phyloP scores from a whole-genome alignment of 2,113 vertebrate genomes.

The Taxidea taxus region DNA sequence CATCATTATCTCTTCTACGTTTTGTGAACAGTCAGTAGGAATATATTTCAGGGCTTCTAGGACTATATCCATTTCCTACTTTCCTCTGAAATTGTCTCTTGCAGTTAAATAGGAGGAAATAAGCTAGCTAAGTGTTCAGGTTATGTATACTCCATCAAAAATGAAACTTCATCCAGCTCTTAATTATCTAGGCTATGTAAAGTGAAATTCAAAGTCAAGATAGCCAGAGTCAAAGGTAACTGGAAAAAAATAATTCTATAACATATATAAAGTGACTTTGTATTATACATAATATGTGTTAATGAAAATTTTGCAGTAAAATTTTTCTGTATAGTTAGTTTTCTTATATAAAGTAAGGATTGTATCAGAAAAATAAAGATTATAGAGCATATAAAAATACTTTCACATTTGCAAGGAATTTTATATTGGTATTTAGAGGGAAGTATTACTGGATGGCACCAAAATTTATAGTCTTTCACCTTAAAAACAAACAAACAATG shows the following conservation, averaged over 20 bases:
- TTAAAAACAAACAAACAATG: background rate
- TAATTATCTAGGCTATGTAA: background rate
- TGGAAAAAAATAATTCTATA: background rate
- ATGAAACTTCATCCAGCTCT: constrained; percentile 21
- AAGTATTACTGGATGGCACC: background rate
- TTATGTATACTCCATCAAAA: background rate
- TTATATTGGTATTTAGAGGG: background rate
- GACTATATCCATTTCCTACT: background rate
- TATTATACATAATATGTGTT: background rate
- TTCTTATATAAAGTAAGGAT: background rate
- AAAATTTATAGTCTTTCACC: background rate
- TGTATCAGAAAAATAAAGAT: background rate
- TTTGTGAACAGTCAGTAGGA: background rate
- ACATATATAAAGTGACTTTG: background rate
- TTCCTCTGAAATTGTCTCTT: constrained; percentile 31
- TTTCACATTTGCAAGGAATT: background rate
- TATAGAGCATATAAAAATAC: background rate
- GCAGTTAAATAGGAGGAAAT: constrained; percentile 42
- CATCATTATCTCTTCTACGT: background rate
- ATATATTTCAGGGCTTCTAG: background rate
- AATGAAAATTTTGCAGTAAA: background rate
- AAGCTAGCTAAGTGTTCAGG: background rate
- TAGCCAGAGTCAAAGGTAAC: background rate
- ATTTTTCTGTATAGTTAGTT: background rate
- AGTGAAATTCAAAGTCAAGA: background rate